A percentile compares a stretch with the other conserved stretches of the same genome.
phyloP scores from a whole-genome alignment of 2,888 invertebrate species.

The Drosophila sordidapex region DNA sequence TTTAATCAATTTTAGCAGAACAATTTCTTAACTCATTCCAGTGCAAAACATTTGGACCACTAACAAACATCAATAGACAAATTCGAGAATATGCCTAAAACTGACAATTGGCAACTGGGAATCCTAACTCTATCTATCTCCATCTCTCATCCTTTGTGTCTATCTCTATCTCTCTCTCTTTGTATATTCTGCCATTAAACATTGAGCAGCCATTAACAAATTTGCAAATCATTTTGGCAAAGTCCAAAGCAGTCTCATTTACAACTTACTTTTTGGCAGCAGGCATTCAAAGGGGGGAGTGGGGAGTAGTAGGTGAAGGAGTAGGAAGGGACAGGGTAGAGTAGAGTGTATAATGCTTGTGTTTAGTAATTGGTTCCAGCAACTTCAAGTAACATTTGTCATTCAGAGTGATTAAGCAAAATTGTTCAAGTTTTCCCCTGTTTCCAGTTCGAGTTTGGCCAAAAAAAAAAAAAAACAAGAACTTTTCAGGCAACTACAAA shows the following conservation, averaged over 20 bases:
- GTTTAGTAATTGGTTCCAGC: conserved; percentile 44
- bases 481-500: not conserved
- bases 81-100: conserved; percentile 34
- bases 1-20: conserved; percentile 53
- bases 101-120: conserved; percentile 37
- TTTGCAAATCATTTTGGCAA: conserved; percentile 60
- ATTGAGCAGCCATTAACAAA: conserved; percentile 70
- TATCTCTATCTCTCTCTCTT: conserved; percentile 8
- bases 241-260: conserved; percentile 26
- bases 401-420: conserved; percentile 45
- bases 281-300: not conserved
- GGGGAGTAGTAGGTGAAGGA: too few relatives aligned
- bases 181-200: conserved; percentile 51
- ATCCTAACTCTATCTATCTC: conserved; percentile 15
- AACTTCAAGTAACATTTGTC: conserved; percentile 49
- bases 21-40: conserved; percentile 48
- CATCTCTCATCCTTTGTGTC: not conserved
- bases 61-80: not conserved
- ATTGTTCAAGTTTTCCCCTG: conserved; percentile 4
- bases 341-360: conserved; percentile 12
- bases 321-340: not conserved
- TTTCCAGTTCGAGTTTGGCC: not conserved
- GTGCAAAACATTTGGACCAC: conserved; percentile 24
- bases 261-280: conserved; percentile 15
- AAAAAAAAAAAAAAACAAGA: not conserved